These are phyloP conservation scores for Rhineura floridana DNA, from an alignment of 2,113 vertebrate species.

Conservation along the genomic window DNA sequence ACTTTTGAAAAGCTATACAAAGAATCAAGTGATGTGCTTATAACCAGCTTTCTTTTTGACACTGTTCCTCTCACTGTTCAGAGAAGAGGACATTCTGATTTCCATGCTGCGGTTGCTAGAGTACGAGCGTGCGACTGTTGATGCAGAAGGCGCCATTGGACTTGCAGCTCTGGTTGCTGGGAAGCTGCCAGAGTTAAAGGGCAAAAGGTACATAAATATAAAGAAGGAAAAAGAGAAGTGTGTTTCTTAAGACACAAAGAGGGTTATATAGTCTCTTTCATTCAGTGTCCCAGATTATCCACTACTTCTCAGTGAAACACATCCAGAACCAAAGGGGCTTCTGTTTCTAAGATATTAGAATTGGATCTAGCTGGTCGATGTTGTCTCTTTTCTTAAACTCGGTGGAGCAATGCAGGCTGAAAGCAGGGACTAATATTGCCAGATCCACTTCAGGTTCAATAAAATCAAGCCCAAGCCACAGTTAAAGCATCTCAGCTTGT, in stretches of 20 bases:
- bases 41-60: neutral
- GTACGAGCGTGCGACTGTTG: conserved; percentile 84
- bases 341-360: neutral
- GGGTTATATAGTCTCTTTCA: neutral
- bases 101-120: conserved; percentile 89
- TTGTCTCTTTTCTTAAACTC: neutral
- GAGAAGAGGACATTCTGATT: conserved; percentile 84
- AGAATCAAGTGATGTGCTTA: neutral
- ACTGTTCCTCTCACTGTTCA: conserved; percentile 50
- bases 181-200: conserved; percentile 84
- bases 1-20: neutral
- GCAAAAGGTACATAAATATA: conserved; percentile 79
- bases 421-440: too few species aligned
- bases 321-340: neutral
- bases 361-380: neutral
- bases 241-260: neutral
- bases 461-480: neutral
- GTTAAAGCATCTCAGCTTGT: neutral
- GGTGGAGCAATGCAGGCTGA: neutral
- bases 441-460: neutral
- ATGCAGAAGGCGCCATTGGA: conserved; percentile 87
- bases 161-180: conserved; percentile 85
- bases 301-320: neutral
- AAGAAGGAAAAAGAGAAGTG: neutral
- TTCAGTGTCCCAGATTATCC: neutral